Percentiles rank a stretch among this genome's conserved stretches.
These are phyloP conservation scores for Psittacula derbiana DNA, from an alignment of 2,797 vertebrate species.

Conservation along the genomic window DNA sequence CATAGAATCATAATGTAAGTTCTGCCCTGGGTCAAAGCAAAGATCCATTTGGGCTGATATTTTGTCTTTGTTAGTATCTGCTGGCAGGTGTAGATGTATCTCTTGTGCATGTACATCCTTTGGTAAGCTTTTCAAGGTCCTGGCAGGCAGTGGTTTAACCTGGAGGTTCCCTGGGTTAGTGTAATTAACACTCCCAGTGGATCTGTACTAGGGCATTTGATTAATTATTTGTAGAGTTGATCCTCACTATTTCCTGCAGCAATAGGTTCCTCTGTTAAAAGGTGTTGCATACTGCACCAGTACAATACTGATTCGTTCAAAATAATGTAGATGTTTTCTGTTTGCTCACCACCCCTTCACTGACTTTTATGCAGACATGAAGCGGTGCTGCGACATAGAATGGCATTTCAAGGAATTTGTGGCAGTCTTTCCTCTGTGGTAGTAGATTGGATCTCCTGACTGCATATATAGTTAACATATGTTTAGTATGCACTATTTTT, in stretches of 20 bases:
- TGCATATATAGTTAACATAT: neutral
- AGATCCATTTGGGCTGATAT: neutral
- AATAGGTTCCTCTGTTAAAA: neutral
- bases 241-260: neutral
- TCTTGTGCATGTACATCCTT: rapidly evolving
- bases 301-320: neutral
- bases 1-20: neutral
- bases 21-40: neutral
- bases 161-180: neutral
- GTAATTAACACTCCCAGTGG: neutral
- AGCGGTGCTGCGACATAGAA: neutral
- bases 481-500: neutral
- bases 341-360: neutral
- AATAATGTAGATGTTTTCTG: neutral
- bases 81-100: neutral
- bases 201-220: neutral
- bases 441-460: neutral
- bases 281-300: rapidly evolving
- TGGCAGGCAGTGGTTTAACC: neutral
- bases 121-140: neutral
- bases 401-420: neutral
- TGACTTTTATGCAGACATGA: neutral
- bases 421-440: neutral
- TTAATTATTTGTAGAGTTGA: neutral
- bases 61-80: neutral